Base-by-base conservation (phyloP, 1,140 invertebrate species). In the Ericerus pela region DNA sequence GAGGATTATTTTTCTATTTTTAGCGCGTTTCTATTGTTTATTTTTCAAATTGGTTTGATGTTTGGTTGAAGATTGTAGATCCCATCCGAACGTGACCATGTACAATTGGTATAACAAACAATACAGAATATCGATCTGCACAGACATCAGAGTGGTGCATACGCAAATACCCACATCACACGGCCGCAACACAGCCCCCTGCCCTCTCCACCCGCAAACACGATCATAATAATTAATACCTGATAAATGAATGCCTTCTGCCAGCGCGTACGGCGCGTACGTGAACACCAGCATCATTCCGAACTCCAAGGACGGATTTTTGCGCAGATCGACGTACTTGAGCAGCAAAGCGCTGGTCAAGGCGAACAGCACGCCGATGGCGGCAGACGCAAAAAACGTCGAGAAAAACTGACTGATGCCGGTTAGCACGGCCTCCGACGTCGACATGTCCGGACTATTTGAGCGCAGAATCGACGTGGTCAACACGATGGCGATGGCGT, bases 351-450 rank as follows among this genome's bases (percentile, higher is more conserved):
- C 93, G 74, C 91, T 96, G 16, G 91, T 80, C 2, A 99, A 72
- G 16, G 93, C 96, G 75, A 94, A 96, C 14, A 88, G 73, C 10
- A 93, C 88, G n/a, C 96, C 96, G 64, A 99, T 94, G 18, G 87
- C 88, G 54, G 95, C 92, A 5, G 96, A 99, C 2, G 89, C 92
- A 73, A 99, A 96, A 68, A 99, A 99, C 88, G 98, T 96, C 36
- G 91, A 72, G 69, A 89, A 94, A 67, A 99, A 99, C 55, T 89
- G 77, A 57, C 85, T 82, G 6, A 97, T 77, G 0, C 90, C 90
- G 59, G 88, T 80, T n/a, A 96, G 73, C 59, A 96, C 82, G 12
- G 88, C 86, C 71, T 87, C 84, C 2, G 85, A 80, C 1, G 80
- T 79, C 1, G 79, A 79, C 72, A 86, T 84, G 28, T 69, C 63